Base-by-base conservation (phyloP, 2,888 invertebrate species). In the Hoplodrina blanda region DNA sequence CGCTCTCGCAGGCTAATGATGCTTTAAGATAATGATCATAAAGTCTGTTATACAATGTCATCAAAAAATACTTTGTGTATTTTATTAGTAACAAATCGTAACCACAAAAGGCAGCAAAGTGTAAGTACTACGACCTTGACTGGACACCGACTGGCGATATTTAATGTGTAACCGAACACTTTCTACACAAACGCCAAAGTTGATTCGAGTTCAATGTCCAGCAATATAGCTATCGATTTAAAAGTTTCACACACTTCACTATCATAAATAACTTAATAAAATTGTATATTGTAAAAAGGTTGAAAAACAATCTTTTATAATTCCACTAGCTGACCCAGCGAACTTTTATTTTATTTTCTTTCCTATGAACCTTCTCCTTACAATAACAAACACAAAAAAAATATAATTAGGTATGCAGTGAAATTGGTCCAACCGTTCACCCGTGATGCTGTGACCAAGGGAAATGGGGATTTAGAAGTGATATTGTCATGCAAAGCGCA, bases 111-210 rank as follows among this genome's bases (percentile, higher is more conserved):
- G 46, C 17, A 15, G 41, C 41, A 41, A 41, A 41, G 5, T 46
- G 46, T 37, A 8, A 37, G 37, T 17, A 17, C 46, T 46, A 46
- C 46, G 46, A 46, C 17, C 46, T 11, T 46, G 11, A 46, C 15
- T 6, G 46, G 6, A 65, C 11, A 0, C 7, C 15, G 25, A 25
- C 4, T 25, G 37, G 11, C 17, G 50, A 52, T 67, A 55, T 68
- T 68, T 19, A 54, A 46, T 44, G 20, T 66, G 55, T 49, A 73
- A 65, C 44, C n/a, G 1, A 37, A 74, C 19, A 65, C 65, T 57
- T 57, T 20, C 4, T 10, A 57, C 8, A 53, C 17, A 73, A 73
- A 17, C 44, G 25, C 8, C 20, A 25, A 52, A 53, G 50, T 62
- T 19, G 46, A 15, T 13, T 46, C 13, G 41, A 56, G 56, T 65